These are phyloP conservation scores for Marasmarcha lunaedactyla DNA, from an alignment of 2,888 invertebrate genomes.

Conservation along the genomic window DNA sequence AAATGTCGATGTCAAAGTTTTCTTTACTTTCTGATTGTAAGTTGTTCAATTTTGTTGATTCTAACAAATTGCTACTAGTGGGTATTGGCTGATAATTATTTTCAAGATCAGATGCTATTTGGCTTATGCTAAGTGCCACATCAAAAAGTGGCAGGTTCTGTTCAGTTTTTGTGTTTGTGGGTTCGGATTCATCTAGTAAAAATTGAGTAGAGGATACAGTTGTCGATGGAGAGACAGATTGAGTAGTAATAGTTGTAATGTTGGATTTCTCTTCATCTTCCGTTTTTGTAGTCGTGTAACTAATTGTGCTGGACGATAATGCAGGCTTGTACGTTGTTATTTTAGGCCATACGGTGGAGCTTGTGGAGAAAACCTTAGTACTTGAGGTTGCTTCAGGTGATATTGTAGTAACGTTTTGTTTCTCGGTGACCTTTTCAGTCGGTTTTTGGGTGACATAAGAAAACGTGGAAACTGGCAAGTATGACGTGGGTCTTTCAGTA, in stretches of 20 bases:
- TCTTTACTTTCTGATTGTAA: constrained; percentile 53
- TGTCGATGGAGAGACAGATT: constrained; percentile 54
- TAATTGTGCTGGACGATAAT: constrained; percentile 13
- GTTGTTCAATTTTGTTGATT: constrained; percentile 31
- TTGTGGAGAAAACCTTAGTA: neutral
- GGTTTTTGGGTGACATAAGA: neutral
- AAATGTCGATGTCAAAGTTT: constrained; percentile 48
- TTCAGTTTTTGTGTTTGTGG: constrained; percentile 11
- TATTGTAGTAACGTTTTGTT: neutral
- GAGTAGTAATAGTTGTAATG: constrained; percentile 50
- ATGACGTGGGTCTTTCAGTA: neutral
- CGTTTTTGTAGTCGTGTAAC: constrained; percentile 18
- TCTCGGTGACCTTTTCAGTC: neutral
- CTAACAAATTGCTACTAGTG: constrained; percentile 39
- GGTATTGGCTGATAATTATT: constrained; percentile 42
- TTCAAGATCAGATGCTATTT: constrained; percentile 60
- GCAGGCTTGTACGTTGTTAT: constrained; percentile 8
- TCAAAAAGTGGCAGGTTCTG: constrained; percentile 42
- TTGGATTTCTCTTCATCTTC: constrained; percentile 36
- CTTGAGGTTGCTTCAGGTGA: neutral
- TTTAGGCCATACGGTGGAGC: constrained; percentile 2
- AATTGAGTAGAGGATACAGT: constrained; percentile 42
- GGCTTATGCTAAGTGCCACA: constrained; percentile 59
- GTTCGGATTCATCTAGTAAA: constrained; percentile 6
- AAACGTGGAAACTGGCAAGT: neutral